Conservation (phyloP, 2,888 invertebrate genomes). For the Cyclophora punctaria region DNA sequence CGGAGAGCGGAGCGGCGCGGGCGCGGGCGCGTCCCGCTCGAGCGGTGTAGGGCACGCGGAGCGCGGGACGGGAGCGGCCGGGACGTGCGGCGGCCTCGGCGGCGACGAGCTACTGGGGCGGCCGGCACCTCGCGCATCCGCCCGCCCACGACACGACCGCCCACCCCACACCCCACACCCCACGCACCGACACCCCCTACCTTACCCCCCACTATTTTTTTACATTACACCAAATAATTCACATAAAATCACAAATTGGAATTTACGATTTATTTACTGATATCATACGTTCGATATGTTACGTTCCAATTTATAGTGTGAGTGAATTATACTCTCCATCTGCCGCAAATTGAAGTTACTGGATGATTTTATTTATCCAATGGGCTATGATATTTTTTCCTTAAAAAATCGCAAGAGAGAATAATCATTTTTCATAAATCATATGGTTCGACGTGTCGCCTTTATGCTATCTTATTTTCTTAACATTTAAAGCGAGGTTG, state of each 20-base stretch:
- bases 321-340: conserved; percentile 3
- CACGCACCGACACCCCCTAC: conserved; percentile 36
- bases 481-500: no score
- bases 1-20: conserved; percentile 17
- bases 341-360: conserved; percentile 1
- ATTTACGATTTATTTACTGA: conserved; percentile 22
- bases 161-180: conserved; percentile 31
- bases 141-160: conserved; percentile 49
- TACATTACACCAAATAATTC: conserved; percentile 46
- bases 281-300: conserved; percentile 11
- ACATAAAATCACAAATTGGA: conserved; percentile 25
- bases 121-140: conserved; percentile 35
- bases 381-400: no score
- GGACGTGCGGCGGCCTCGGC: conserved; percentile 59
- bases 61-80: conserved; percentile 30
- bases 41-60: conserved; percentile 17
- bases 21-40: conserved; percentile 21
- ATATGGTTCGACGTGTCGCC: no score
- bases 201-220: conserved; percentile 60
- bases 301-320: background rate
- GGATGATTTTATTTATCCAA: no score
- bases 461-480: no score
- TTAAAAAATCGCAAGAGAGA: no score
- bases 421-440: no score
- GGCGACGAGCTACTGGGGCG: conserved; percentile 58